phyloP scores from a whole-genome alignment of 2,797 vertebrate species.

The Epinephelus awoara region DNA sequence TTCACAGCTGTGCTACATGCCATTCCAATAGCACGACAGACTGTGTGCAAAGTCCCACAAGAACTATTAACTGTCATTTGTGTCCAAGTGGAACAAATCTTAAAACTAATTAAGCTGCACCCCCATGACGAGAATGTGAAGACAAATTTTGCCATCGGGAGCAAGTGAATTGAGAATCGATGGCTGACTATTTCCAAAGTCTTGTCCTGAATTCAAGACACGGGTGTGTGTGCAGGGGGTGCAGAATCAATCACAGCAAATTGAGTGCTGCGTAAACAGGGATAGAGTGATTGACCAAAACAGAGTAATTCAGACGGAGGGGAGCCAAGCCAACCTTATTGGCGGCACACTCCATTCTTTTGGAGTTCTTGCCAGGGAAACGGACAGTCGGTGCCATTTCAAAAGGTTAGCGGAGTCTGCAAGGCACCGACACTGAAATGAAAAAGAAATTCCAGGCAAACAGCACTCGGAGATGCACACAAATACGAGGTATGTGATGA shows the following conservation, averaged over 20 bases:
- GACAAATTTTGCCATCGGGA: conserved; percentile 64
- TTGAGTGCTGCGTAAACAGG: conserved; percentile 72
- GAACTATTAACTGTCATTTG: conserved; percentile 79
- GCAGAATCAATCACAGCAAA: conserved; percentile 75
- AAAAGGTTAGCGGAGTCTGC: conserved; percentile 78
- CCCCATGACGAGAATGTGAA: conserved; percentile 58
- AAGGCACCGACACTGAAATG: conserved; percentile 64
- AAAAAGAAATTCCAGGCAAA: conserved; percentile 48
- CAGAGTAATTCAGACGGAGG: conserved; percentile 63
- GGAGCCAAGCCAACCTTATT: conserved; percentile 61
- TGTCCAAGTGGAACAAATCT: conserved; percentile 82
- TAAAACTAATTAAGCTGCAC: conserved; percentile 79
- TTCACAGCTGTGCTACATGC: conserved; percentile 73
- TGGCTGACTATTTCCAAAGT: conserved; percentile 75
- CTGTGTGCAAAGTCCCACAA: conserved; percentile 74
- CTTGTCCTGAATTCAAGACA: conserved; percentile 67
- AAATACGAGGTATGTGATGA: conserved; percentile 14
- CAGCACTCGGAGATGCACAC: conserved; percentile 13
- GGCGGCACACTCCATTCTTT: conserved; percentile 69
- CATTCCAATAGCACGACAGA: conserved; percentile 72
- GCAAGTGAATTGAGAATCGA: conserved; percentile 72
- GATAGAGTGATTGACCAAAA: conserved; percentile 70
- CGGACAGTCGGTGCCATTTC: conserved; percentile 82
- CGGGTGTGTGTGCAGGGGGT: conserved; percentile 23
- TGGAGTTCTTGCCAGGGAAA: conserved; percentile 69